Conservation (phyloP, 2,113 vertebrate species). For the Seriola rivoliana region DNA sequence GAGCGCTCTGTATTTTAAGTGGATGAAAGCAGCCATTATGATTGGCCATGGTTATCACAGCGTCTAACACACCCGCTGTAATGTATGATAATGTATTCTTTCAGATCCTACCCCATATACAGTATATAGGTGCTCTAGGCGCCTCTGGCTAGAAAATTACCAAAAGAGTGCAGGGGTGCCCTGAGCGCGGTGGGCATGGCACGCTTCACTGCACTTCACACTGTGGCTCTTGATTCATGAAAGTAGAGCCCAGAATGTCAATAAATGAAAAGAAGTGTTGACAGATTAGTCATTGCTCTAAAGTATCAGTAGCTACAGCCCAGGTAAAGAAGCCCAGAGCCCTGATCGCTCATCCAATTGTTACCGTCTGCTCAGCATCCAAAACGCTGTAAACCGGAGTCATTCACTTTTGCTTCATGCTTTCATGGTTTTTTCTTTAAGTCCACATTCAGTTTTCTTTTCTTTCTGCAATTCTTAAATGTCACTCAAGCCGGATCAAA, state of each 20-base stretch:
- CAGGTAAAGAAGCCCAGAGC: background rate
- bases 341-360: background rate
- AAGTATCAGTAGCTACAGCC: background rate
- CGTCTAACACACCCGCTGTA: no score
- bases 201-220: background rate
- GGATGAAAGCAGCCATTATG: background rate
- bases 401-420: background rate
- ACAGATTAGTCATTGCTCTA: background rate
- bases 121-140: background rate
- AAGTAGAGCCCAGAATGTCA: background rate
- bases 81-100: conserved; percentile 2
- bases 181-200: background rate
- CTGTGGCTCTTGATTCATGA: background rate
- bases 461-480: background rate
- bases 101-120: background rate
- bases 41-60: background rate
- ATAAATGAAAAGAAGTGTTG: background rate
- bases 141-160: background rate
- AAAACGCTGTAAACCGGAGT: background rate
- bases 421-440: background rate
- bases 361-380: background rate
- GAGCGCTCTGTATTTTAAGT: background rate
- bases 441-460: background rate
- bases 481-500: conserved; percentile 21
- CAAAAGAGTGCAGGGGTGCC: background rate